Percentiles rank a stretch among this genome's conserved stretches.
phyloP scores from a whole-genome alignment of 2,888 invertebrate species.

The Bellardia pandia region DNA sequence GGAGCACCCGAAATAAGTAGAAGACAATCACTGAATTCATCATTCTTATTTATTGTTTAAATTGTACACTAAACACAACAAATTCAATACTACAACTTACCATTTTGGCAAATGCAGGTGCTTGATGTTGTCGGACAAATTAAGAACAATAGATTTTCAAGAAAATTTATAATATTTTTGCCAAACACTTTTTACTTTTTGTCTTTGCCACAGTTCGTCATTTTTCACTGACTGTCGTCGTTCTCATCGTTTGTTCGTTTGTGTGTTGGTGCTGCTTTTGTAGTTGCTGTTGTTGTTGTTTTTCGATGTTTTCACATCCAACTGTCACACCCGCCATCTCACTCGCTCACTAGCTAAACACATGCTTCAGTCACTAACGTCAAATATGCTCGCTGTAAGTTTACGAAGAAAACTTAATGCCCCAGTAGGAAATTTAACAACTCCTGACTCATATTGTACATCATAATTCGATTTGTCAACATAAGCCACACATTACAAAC shows the following conservation, averaged over 20 bases:
- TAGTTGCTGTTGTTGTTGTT: conserved; percentile 64
- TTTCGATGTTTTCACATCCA: conserved; percentile 60
- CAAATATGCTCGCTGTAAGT: conserved; percentile 35
- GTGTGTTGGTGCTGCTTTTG: conserved; percentile 67
- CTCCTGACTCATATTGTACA: no score
- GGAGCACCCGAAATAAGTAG: conserved; percentile 62
- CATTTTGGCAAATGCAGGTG: conserved; percentile 54
- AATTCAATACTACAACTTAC: conserved; percentile 57
- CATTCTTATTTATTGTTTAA: conserved; percentile 67
- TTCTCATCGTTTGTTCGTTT: conserved; percentile 71
- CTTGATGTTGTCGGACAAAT: conserved; percentile 15
- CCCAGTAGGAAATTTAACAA: conserved; percentile 40
- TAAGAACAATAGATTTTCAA: conserved; percentile 22
- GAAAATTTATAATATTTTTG: conserved; percentile 52
- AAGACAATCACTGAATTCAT: conserved; percentile 38
- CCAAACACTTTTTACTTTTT: conserved; percentile 63
- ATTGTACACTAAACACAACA: conserved; percentile 43
- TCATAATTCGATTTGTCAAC: no score
- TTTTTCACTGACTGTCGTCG: conserved; percentile 74
- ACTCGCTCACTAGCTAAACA: conserved; percentile 65
- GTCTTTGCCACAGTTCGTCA: conserved; percentile 72
- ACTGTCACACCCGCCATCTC: conserved; percentile 68
- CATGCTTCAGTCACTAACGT: conserved; percentile 55
- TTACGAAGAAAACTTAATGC: background rate
- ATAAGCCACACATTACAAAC: no score